Conservation (phyloP, 1,140 invertebrate species). For the Marisa cornuarietis region DNA sequence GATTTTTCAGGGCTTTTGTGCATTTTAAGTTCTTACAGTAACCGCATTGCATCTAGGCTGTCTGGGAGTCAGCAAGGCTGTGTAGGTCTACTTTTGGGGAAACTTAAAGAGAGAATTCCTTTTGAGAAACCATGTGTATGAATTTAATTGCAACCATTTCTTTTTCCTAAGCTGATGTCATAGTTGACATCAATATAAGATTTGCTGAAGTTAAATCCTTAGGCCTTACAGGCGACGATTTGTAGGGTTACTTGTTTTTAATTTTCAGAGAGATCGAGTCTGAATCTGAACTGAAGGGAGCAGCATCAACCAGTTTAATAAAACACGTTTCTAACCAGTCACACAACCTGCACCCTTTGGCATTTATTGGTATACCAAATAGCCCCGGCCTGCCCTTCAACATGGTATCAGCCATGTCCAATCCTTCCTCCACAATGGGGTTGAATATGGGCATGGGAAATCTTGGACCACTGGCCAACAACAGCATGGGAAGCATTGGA, state of each 20-base stretch:
- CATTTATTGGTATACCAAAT: not conserved
- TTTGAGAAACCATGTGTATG: no score
- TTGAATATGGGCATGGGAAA: constrained; percentile 9
- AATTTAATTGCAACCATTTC: no score
- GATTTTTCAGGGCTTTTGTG: no score
- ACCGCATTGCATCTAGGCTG: no score
- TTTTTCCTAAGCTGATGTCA: no score
- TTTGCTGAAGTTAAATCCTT: no score
- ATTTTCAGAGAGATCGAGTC: constrained; percentile 61
- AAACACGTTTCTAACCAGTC: constrained; percentile 60
- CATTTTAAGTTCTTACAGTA: no score
- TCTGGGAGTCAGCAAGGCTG: no score
- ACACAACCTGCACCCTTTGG: not conserved
- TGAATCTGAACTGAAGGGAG: constrained; percentile 63
- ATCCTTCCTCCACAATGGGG: constrained; percentile 3
- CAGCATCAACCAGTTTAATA: constrained; percentile 64
- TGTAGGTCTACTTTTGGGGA: no score
- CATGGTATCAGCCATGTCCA: constrained; percentile 3
- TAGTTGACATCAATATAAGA: no score
- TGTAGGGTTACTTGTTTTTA: not conserved
- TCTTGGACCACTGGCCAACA: constrained; percentile 8
- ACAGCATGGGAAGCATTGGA: not conserved
- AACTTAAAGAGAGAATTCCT: no score
- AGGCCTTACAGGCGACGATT: not conserved
- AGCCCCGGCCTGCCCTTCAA: not conserved